Evolutionary conservation across 2,113 vertebrate species (phyloP).

Genomic region (Nipponia nippon): DNA sequence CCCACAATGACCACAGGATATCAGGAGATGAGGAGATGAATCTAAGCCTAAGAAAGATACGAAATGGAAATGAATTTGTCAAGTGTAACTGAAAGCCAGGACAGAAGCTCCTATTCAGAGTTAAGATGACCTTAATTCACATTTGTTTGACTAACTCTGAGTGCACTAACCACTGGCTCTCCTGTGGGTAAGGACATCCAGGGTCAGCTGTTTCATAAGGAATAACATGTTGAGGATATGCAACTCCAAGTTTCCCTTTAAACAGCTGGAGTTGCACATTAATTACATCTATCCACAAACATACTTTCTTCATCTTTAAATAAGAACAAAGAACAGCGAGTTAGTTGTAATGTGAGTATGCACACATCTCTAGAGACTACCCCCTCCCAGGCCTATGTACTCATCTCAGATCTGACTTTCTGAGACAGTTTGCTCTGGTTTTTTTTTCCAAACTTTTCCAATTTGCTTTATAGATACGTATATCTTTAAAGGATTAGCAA

Average conservation of each 20-base stretch:
- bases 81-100: background rate
- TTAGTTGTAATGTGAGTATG: background rate
- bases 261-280: background rate
- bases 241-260: background rate
- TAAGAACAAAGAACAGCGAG: constrained; percentile 7
- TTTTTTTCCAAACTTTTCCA: background rate
- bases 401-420: background rate
- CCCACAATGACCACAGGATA: background rate
- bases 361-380: background rate
- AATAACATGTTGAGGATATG: background rate
- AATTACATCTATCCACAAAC: background rate
- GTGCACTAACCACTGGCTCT: background rate
- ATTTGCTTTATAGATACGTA: background rate
- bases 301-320: background rate
- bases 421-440: background rate
- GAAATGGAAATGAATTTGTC: background rate
- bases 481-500: background rate
- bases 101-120: background rate
- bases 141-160: background rate
- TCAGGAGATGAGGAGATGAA: background rate
- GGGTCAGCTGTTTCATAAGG: background rate
- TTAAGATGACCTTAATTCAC: constrained; percentile 3
- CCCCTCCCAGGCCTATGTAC: background rate
- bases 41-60: background rate
- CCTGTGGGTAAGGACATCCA: background rate